A percentile compares a stretch with the other conserved stretches of the same genome.
Evolutionary conservation across 2,113 vertebrate genomes (phyloP).

Genomic region (Marmota monax): DNA sequence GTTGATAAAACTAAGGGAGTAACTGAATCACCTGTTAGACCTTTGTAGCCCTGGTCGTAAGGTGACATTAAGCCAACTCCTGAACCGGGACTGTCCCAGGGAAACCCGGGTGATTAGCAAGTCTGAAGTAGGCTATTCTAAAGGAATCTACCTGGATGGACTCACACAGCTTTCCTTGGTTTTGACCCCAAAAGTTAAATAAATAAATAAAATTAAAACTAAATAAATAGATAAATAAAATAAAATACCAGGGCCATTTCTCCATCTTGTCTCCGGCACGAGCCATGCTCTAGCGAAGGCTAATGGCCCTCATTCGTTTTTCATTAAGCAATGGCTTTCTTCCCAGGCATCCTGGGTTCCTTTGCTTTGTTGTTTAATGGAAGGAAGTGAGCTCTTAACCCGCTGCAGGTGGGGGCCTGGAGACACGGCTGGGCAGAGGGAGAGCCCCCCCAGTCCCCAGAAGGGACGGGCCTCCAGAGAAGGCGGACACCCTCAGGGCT

Average conservation of each 20-base stretch:
- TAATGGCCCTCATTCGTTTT: conserved; percentile 1
- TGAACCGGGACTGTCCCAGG: neutral
- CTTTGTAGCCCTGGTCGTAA: neutral
- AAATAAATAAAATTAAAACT: too few species aligned
- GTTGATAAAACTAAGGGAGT: neutral
- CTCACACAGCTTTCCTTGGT: neutral
- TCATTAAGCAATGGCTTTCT: conserved; percentile 61
- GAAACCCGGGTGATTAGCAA: neutral
- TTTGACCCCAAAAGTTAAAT: neutral
- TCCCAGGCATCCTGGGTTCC: conserved; percentile 44
- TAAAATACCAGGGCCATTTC: neutral
- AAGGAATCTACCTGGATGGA: neutral
- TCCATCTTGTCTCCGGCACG: conserved; percentile 25
- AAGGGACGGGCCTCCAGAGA: neutral
- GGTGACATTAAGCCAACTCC: neutral
- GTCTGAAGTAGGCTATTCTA: neutral
- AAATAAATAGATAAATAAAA: neutral
- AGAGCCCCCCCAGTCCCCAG: neutral
- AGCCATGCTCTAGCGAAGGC: neutral
- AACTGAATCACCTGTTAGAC: neutral
- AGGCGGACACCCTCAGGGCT: neutral
- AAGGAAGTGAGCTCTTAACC: neutral
- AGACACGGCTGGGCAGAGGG: neutral
- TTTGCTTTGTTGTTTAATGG: conserved; percentile 4
- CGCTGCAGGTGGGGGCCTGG: neutral